Conservation (phyloP, 2,797 vertebrate genomes). For the Yasuhikotakia modesta region DNA sequence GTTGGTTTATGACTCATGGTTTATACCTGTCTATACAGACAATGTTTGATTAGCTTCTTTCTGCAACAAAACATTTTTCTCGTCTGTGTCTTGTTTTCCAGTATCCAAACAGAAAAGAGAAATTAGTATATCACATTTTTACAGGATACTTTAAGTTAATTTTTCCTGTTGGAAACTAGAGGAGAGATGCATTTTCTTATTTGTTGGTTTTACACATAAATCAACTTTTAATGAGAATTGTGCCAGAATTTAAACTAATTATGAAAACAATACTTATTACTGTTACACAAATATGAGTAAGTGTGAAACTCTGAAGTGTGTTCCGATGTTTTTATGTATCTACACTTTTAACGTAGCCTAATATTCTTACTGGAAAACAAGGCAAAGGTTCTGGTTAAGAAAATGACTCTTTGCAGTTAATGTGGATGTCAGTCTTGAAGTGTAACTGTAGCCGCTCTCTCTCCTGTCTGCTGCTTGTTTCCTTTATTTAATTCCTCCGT, state of each 20-base stretch:
- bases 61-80: no score
- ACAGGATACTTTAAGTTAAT: no score
- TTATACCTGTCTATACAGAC: neutral
- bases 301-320: no score
- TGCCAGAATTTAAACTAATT: neutral
- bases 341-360: no score
- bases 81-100: neutral
- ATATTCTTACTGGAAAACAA: neutral
- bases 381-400: neutral
- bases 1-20: no score
- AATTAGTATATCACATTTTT: no score
- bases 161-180: no score
- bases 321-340: no score
- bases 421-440: neutral
- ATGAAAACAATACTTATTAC: no score
- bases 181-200: no score
- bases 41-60: neutral
- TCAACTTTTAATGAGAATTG: neutral
- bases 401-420: neutral
- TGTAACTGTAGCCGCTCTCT: constrained; percentile 18
- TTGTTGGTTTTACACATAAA: neutral
- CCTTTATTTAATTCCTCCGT: constrained; percentile 60
- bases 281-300: no score
- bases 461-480: constrained; percentile 58
- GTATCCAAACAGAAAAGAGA: no score